These are phyloP conservation scores for Lepidotrigona ventralis DNA, from an alignment of 1,140 invertebrate species.

Conservation along the genomic window DNA sequence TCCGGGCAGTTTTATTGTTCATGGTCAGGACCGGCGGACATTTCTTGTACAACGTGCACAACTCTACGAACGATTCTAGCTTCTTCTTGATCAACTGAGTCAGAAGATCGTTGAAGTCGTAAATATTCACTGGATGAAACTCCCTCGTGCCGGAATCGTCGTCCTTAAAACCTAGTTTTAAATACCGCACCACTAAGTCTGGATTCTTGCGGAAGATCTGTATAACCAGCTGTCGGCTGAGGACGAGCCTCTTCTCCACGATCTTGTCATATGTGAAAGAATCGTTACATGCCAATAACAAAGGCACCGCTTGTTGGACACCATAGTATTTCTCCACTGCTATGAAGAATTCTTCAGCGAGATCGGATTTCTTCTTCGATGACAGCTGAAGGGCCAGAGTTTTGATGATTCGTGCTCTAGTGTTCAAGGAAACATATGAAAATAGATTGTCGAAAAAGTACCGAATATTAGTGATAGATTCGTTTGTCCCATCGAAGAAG, in stretches of 20 bases:
- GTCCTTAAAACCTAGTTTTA: conserved; percentile 50
- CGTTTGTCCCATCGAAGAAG: conserved; percentile 63
- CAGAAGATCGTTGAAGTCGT: conserved; percentile 50
- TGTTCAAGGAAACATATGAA: conserved; percentile 59
- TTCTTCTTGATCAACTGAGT: conserved; percentile 56
- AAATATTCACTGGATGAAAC: conserved; percentile 21
- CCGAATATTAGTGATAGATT: conserved; percentile 49
- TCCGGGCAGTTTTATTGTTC: conserved; percentile 56
- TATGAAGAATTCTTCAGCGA: conserved; percentile 64
- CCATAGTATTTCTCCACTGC: conserved; percentile 48
- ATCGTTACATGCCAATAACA: conserved; percentile 65
- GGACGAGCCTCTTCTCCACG: conserved; percentile 33
- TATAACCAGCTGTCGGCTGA: conserved; percentile 39
- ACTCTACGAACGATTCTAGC: conserved; percentile 46
- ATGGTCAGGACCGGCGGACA: conserved; percentile 22
- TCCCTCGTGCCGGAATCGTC: not conserved
- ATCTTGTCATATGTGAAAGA: conserved; percentile 51
- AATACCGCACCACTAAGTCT: conserved; percentile 64
- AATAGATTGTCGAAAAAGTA: conserved; percentile 66
- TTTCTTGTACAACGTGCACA: conserved; percentile 49
- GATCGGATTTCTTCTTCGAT: not conserved
- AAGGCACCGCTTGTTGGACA: conserved; percentile 45
- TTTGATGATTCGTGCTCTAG: conserved; percentile 64
- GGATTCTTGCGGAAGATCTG: conserved; percentile 65
- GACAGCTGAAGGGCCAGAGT: conserved; percentile 48